These are phyloP conservation scores for Macaca mulatta DNA, from an alignment of 2,113 vertebrate species.

Conservation along the genomic window DNA sequence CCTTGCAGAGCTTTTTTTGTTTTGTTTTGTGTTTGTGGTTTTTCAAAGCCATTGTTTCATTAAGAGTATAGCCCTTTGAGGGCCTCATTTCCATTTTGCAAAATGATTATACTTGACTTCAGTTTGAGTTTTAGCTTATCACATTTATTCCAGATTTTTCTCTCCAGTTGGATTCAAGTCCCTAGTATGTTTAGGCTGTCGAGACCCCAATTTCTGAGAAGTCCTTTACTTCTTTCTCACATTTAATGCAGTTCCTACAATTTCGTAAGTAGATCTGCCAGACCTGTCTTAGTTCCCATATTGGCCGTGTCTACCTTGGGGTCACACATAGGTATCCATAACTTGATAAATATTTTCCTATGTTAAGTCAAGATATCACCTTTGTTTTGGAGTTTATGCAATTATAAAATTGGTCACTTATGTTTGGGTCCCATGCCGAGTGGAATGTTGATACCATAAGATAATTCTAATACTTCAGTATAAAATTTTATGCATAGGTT, in stretches of 20 bases:
- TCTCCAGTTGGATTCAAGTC: neutral
- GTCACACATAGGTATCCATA: neutral
- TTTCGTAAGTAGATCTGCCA: neutral
- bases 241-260: neutral
- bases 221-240: neutral
- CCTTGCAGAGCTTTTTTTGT: no score
- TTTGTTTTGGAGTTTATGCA: neutral
- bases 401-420: neutral
- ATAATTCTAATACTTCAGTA: neutral
- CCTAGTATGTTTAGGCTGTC: neutral
- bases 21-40: neutral
- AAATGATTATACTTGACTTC: neutral
- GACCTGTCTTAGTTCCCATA: neutral
- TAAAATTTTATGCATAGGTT: neutral
- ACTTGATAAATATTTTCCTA: neutral
- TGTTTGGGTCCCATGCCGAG: neutral
- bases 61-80: no score
- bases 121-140: neutral
- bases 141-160: neutral
- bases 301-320: neutral
- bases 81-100: neutral
- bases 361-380: neutral
- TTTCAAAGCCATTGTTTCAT: neutral
- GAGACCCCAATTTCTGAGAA: neutral
- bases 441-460: neutral